These are phyloP conservation scores for Diarsia mendica DNA, from an alignment of 2,888 invertebrate genomes.

Conservation along the genomic window DNA sequence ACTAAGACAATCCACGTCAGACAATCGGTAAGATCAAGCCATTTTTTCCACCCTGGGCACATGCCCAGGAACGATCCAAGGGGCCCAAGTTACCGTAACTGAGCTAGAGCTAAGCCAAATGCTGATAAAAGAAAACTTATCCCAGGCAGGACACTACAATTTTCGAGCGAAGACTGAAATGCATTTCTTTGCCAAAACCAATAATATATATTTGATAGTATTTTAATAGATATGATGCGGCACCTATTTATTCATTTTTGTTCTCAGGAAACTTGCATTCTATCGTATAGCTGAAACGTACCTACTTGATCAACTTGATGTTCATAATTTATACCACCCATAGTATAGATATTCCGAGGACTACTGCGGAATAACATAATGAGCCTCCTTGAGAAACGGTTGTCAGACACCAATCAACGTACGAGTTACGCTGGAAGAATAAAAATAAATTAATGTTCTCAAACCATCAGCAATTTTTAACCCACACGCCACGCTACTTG, in stretches of 20 bases:
- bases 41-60: too few relatives aligned
- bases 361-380: not conserved
- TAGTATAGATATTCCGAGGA: not conserved
- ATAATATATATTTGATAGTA: not conserved
- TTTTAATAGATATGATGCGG: not conserved
- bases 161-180: not conserved
- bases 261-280: not conserved
- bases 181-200: not conserved
- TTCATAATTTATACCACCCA: not conserved
- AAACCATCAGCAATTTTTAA: not conserved
- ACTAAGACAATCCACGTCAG: too few relatives aligned
- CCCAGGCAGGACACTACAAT: too few relatives aligned
- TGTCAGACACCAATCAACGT: conserved; percentile 2
- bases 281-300: not conserved
- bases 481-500: not conserved
- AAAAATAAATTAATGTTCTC: not conserved
- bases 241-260: not conserved
- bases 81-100: too few relatives aligned
- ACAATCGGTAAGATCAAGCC: too few relatives aligned
- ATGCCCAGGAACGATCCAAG: too few relatives aligned
- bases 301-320: too few relatives aligned
- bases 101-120: too few relatives aligned
- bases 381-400: too few relatives aligned
- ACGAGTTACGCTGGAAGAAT: not conserved
- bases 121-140: too few relatives aligned